These are phyloP conservation scores for Orthosia cruda DNA, from an alignment of 2,888 invertebrate genomes.

Conservation along the genomic window DNA sequence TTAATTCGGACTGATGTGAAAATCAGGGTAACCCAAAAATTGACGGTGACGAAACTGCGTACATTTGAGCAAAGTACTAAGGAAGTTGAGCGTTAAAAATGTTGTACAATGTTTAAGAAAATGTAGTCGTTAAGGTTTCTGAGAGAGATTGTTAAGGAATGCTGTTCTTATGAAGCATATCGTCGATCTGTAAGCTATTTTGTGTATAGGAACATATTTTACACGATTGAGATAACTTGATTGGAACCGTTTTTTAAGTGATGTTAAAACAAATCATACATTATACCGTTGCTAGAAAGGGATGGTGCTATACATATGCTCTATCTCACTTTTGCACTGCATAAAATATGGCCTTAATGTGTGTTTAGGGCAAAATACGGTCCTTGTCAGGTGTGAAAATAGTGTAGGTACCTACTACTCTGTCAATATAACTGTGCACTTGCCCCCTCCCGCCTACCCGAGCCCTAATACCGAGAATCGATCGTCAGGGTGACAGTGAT, in stretches of 20 bases:
- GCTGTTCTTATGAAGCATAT: slow-evolving; percentile 34
- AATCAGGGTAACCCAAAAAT: slow-evolving; percentile 33
- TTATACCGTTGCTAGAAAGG: background rate
- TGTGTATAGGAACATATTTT: background rate
- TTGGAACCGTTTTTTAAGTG: too few species aligned
- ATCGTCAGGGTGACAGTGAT: too few species aligned
- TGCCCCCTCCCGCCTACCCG: too few species aligned
- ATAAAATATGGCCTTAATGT: background rate
- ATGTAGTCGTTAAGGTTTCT: slow-evolving; percentile 32
- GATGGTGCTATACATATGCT: background rate
- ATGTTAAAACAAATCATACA: background rate
- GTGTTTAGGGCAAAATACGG: too few species aligned
- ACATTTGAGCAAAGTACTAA: slow-evolving; percentile 41
- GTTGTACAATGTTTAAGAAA: slow-evolving; percentile 10
- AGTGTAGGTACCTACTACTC: background rate
- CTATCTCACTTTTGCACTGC: background rate
- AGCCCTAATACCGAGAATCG: too few species aligned
- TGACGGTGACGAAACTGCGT: slow-evolving; percentile 42
- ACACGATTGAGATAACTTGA: background rate
- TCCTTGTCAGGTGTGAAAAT: background rate
- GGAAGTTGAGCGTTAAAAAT: slow-evolving; percentile 3
- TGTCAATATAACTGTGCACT: too few species aligned
- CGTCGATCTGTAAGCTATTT: slow-evolving; percentile 34
- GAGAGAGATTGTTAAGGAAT: slow-evolving; percentile 28
- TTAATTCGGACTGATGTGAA: slow-evolving; percentile 28